phyloP scores from a whole-genome alignment of 2,113 vertebrate genomes.

The Herpetotheres cachinnans region DNA sequence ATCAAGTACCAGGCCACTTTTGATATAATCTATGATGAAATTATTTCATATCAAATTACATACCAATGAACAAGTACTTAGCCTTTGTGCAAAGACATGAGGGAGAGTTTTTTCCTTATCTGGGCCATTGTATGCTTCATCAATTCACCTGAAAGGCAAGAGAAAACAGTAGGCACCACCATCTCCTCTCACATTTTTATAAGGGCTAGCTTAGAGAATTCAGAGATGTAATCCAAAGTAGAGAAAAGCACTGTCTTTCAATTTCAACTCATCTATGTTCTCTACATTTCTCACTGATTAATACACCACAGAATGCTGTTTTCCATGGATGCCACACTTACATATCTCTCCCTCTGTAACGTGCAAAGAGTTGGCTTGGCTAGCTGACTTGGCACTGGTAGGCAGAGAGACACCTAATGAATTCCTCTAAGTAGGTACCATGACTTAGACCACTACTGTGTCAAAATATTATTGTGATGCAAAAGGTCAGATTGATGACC shows the following conservation, averaged over 20 bases:
- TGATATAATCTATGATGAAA: background rate
- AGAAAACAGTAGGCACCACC: background rate
- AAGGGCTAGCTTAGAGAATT: background rate
- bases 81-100: background rate
- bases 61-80: background rate
- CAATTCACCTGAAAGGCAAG: background rate
- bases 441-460: background rate
- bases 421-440: background rate
- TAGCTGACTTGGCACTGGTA: background rate
- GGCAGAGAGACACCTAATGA: background rate
- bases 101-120: background rate
- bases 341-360: background rate
- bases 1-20: background rate
- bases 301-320: background rate
- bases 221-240: background rate
- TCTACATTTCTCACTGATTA: background rate
- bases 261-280: background rate
- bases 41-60: background rate
- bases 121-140: background rate
- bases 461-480: background rate
- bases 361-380: background rate
- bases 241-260: background rate
- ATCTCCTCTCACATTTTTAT: background rate
- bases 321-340: background rate
- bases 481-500: conserved; percentile 12